Base-by-base conservation (phyloP, 1,140 invertebrate species). In the Drosophila repletoides region DNA sequence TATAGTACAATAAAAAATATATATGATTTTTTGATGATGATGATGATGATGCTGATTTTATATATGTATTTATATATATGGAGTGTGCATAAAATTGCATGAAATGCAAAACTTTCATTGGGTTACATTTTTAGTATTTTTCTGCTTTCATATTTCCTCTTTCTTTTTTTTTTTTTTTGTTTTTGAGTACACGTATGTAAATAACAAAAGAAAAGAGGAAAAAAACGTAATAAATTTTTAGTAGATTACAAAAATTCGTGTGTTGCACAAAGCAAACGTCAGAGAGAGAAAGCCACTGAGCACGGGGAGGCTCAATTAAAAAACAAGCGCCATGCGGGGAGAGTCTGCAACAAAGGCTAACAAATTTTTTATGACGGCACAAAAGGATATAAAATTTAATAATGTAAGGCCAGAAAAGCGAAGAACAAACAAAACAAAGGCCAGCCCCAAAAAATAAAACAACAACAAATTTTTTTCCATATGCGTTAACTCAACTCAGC, bases 201-300 rank as follows among this genome's bases (percentile, higher is more conserved):
- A 60, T 51, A 79, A 58, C 12, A 22, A 56, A 38, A 68, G 28
- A 41, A 61, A 55, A 55, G 40, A 45, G 2, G 15, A 63, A 52
- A 71, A n/a, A 55, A 80, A 72, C 41, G 74, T 67, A 71, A 84
- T 84, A 84, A 84, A 83, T 84, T 79, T 74, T 45, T 74, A 60
- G 74, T 53, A 74, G 70, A 83, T 74, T 72, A 84, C 67, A 56
- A 60, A 84, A 76, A 63, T 46, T 38, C 26, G 46, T 56, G 52
- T 58, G 45, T 28, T 43, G 40, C 52, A 72, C 63, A 72, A 72
- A 76, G 64, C 43, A 34, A 64, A 43, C 45, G 43, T 36, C 64
- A 48, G 69, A 33, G 59, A 33, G 67, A 45, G 59, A 33, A 61
- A 45, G 21, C 49, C 33, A 38, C 46, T 6, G n/a, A 9, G 12